Base-by-base conservation (phyloP, 2,797 vertebrate species). In the Pipistrellus kuhlii region DNA sequence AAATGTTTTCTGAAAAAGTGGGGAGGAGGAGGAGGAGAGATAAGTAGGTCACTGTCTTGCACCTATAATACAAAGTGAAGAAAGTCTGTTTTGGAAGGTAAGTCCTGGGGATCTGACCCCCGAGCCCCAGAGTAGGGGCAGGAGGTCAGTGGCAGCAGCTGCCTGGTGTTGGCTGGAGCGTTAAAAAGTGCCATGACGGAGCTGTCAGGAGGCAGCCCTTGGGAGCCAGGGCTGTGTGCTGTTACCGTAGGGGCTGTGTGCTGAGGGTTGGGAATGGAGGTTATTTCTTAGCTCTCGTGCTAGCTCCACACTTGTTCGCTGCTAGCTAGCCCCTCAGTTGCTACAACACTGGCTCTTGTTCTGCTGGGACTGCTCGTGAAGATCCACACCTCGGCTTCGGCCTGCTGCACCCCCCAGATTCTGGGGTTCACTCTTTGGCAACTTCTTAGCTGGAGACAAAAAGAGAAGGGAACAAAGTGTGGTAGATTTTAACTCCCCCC, bases 361-460 rank as follows among this genome's bases (percentile, higher is more conserved):
- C 97, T 98, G 98, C 97, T 97, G 98, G 88, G 97, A 98, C 96
- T 98, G 98, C 97, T 98, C 98, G 12, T 98, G 98, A 89, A 98
- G 98, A 97, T 98, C 98, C 97, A 98, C 98, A 2, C 98, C 98
- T 73, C 98, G 95, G 97, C 85, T 97, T 92, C 98, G 95, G 92
- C 98, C 97, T 9, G 97, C 97, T 12, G 96, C 96, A 53, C 98
- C 98, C 5, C 97, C 94, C 69, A 97, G 93, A 97, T 97, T 98
- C 97, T 98, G 98, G 78, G 98, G 98, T 96, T 98, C 98, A 25
- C 96, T 98, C 98, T 98, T 98, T 97, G 98, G 98, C 98, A 98
- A 97, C 97, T 98, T 98, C 98, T 98, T 98, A 97, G 98, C 98
- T 98, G 97, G 38, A 93, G 81, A 38, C 69, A 94, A 93, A 95